Base-by-base conservation (phyloP, 2,797 vertebrate species). In the Graptemys geographica region DNA sequence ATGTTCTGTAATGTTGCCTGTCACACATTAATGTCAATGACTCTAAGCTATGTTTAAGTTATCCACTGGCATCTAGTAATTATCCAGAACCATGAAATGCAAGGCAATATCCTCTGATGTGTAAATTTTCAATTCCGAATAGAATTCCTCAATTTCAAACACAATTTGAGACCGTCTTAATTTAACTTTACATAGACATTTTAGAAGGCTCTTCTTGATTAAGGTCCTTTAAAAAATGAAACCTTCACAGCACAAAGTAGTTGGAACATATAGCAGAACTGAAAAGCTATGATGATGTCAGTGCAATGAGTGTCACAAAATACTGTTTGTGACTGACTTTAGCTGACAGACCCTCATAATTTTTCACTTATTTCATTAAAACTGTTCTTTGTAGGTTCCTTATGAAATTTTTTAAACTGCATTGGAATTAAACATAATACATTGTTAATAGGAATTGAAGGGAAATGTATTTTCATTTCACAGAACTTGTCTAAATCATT, bases 11-110 rank as follows among this genome's bases (percentile, higher is more conserved):
- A 90, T 96, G 92, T 94, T 97, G 96, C 97, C 96, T 98, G 97
- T 98, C 98, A 98, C 97, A 97, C 97, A 95, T 98, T 98, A 96
- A 98, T 98, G 98, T 98, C 98, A 98, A 62, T 98, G 98, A 98
- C 96, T 98, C 97, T 98, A 98, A 98, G 97, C 98, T 98, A 95
- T 98, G 98, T 98, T 98, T 98, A 98, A 98, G 97, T 98, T 98
- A 98, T 98, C 98, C 97, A 97, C 97, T 98, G 98, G 98, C 98
- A 98, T 98, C 98, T 98, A 98, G 97, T 98, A 98, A 98, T 98
- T 98, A 98, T 98, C 96, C 96, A 98, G 97, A 98, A 95, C 94
- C 96, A 97, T 88, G 97, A 98, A 98, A 98, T 98, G 97, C 96
- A 98, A 98, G 97, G 95, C 98, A 98, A 95, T 97, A 98, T 98